phyloP scores from a whole-genome alignment of 2,888 invertebrate species.

The Cryptosula pallasiana region DNA sequence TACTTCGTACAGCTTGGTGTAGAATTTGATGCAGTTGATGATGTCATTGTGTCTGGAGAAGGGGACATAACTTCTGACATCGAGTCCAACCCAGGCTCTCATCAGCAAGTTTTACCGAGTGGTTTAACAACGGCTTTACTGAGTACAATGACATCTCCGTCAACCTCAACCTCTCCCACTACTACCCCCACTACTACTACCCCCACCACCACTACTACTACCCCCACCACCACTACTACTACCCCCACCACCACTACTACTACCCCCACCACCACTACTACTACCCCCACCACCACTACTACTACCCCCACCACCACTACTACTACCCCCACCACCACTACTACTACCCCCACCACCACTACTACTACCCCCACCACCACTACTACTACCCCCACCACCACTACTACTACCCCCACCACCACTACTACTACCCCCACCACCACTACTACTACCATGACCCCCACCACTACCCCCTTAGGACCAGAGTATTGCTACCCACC shows the following conservation, averaged over 20 bases:
- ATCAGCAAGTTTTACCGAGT: background rate
- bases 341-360: background rate
- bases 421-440: background rate
- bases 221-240: slow-evolving; percentile 15
- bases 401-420: slow-evolving; percentile 10
- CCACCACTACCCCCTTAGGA: background rate
- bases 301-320: slow-evolving; percentile 15
- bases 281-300: slow-evolving; percentile 13
- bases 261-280: slow-evolving; percentile 22
- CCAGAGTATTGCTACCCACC: background rate
- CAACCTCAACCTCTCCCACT: background rate
- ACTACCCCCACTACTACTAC: slow-evolving; percentile 6
- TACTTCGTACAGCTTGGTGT: background rate
- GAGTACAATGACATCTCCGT: background rate
- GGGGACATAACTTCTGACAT: background rate
- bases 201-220: slow-evolving; percentile 17
- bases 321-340: slow-evolving; percentile 5
- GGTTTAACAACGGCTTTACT: background rate
- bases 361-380: background rate
- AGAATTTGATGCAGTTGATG: background rate
- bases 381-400: slow-evolving; percentile 1
- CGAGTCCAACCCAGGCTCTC: background rate
- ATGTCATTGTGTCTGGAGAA: background rate
- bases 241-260: slow-evolving; percentile 22
- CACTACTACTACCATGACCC: background rate